A percentile compares a stretch with the other conserved stretches of the same genome.
Conservation (phyloP, 1,140 invertebrate species). For the Nasonia vitripennis region DNA sequence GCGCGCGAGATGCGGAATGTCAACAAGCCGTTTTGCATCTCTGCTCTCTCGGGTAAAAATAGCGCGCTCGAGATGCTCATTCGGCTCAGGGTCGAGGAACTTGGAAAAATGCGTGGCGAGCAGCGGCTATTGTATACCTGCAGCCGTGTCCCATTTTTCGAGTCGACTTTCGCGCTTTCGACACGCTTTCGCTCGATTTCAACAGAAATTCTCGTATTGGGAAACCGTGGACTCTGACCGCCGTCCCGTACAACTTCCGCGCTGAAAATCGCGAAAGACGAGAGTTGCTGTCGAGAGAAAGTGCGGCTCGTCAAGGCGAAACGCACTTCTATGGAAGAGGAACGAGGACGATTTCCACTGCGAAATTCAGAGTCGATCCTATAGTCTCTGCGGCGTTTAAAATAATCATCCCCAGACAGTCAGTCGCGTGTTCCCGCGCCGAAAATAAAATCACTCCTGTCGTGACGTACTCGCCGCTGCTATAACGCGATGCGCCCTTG, state of each 20-base stretch:
- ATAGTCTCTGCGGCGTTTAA: no score
- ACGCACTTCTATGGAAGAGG: neutral
- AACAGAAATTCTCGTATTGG: no score
- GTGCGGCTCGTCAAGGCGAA: neutral
- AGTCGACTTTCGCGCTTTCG: neutral
- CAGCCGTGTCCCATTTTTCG: neutral
- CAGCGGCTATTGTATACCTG: neutral
- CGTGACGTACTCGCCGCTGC: neutral
- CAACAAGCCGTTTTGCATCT: constrained; percentile 18
- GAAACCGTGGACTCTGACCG: no score
- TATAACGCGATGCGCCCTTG: neutral
- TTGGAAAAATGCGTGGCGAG: constrained; percentile 17
- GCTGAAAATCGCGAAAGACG: no score
- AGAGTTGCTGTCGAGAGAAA: neutral
- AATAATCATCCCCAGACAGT: no score
- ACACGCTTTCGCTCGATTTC: no score
- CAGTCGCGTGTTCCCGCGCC: neutral
- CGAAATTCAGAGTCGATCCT: no score
- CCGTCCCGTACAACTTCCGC: no score
- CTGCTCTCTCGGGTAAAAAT: neutral
- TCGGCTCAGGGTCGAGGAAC: constrained; percentile 51
- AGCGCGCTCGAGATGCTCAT: constrained; percentile 10
- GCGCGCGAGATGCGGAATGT: neutral
- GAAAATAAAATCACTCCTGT: neutral
- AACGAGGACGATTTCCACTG: constrained; percentile 4